Evolutionary conservation across 2,888 invertebrate genomes (phyloP).

Genomic region (Vanessa cardui): DNA sequence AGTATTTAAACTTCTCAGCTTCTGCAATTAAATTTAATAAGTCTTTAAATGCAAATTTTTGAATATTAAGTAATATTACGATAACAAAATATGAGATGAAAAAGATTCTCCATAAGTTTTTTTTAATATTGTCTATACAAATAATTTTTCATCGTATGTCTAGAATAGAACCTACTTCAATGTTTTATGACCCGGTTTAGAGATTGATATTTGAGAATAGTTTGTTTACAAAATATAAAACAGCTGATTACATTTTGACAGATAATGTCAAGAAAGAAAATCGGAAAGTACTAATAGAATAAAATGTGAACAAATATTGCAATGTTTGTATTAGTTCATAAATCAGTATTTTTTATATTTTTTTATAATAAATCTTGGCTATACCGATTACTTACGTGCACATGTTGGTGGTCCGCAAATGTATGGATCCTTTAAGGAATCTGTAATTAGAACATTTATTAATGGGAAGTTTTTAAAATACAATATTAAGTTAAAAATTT

Average conservation of each 20-base stretch:
- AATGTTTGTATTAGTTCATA: not conserved
- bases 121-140: too few species aligned
- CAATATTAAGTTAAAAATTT: not conserved
- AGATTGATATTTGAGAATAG: too few species aligned
- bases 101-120: too few species aligned
- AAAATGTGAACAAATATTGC: not conserved
- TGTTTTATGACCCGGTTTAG: too few species aligned
- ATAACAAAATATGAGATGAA: too few species aligned
- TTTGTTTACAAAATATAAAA: conserved; percentile 10
- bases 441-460: conserved; percentile 66
- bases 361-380: not conserved
- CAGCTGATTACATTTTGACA: not conserved
- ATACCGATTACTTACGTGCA: conserved; percentile 72
- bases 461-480: not conserved
- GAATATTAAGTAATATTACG: too few species aligned
- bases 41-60: too few species aligned
- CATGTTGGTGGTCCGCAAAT: conserved; percentile 88
- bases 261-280: not conserved
- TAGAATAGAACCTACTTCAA: too few species aligned
- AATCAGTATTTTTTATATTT: too few species aligned
- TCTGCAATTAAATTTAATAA: conserved; percentile 58
- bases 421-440: conserved; percentile 87
- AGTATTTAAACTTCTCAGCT: conserved; percentile 85
- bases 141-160: too few species aligned
- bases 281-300: not conserved